Evolutionary conservation across 2,888 invertebrate genomes (phyloP).

Genomic region (Tanaodytes sp.): DNA sequence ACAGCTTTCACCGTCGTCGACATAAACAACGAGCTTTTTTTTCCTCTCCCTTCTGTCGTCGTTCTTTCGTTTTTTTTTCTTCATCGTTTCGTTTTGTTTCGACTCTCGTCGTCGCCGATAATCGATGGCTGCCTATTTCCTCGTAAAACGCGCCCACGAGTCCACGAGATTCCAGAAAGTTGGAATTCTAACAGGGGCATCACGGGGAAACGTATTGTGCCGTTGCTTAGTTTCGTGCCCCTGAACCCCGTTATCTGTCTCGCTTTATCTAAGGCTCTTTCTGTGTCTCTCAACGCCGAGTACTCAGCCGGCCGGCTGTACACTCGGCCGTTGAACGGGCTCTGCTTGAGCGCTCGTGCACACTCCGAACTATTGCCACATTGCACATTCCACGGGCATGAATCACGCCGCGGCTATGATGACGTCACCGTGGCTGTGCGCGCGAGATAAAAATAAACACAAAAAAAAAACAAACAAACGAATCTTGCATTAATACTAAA

Average conservation of each 20-base stretch:
- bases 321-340: slow-evolving; percentile 53
- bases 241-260: slow-evolving; percentile 48
- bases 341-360: slow-evolving; percentile 50
- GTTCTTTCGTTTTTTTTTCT: neutral
- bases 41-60: neutral
- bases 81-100: no score
- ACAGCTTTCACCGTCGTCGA: slow-evolving; percentile 11
- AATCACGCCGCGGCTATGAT: slow-evolving; percentile 64
- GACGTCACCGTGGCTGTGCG: slow-evolving; percentile 58
- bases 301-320: slow-evolving; percentile 34
- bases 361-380: slow-evolving; percentile 63
- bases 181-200: slow-evolving; percentile 16
- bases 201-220: slow-evolving; percentile 37
- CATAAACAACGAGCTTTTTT: slow-evolving; percentile 15
- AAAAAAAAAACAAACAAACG: slow-evolving; percentile 4
- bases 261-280: slow-evolving; percentile 42
- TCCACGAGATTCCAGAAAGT: slow-evolving; percentile 16
- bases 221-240: slow-evolving; percentile 48
- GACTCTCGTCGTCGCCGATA: no score
- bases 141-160: neutral
- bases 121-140: slow-evolving; percentile 14
- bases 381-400: slow-evolving; percentile 64
- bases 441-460: slow-evolving; percentile 15
- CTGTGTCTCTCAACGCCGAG: slow-evolving; percentile 42
- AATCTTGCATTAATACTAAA: no score